Conservation (phyloP, 2,888 invertebrate species). For the Pteria penguin region DNA sequence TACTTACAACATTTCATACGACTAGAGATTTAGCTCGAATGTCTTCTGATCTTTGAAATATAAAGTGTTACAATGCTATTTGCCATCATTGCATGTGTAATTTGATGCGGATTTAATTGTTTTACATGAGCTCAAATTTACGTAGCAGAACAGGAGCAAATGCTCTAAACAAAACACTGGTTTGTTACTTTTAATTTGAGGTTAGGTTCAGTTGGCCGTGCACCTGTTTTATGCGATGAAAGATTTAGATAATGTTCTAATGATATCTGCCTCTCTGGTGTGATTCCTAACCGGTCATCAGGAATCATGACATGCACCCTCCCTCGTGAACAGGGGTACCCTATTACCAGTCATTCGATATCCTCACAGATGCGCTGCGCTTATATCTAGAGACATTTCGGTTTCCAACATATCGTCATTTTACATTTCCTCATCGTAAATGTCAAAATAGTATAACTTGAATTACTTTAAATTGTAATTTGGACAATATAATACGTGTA, state of each 20-base stretch:
- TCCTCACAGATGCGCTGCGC: not conserved
- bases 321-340: not conserved
- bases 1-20: too few species aligned
- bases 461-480: too few species aligned
- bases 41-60: not conserved
- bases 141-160: not conserved
- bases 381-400: not conserved
- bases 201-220: not conserved
- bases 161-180: not conserved
- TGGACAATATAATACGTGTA: too few species aligned
- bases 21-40: not conserved
- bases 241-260: slow-evolving; percentile 16
- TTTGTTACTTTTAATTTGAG: not conserved
- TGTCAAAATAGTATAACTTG: not conserved
- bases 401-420: too few species aligned
- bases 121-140: not conserved
- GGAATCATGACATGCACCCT: not conserved
- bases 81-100: not conserved
- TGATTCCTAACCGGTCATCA: not conserved
- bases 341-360: not conserved
- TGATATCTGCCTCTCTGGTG: not conserved
- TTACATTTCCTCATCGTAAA: not conserved
- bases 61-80: not conserved
- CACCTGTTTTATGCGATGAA: slow-evolving; percentile 25
- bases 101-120: not conserved